phyloP scores from a whole-genome alignment of 2,797 vertebrate species.

The Siniperca scherzeri region DNA sequence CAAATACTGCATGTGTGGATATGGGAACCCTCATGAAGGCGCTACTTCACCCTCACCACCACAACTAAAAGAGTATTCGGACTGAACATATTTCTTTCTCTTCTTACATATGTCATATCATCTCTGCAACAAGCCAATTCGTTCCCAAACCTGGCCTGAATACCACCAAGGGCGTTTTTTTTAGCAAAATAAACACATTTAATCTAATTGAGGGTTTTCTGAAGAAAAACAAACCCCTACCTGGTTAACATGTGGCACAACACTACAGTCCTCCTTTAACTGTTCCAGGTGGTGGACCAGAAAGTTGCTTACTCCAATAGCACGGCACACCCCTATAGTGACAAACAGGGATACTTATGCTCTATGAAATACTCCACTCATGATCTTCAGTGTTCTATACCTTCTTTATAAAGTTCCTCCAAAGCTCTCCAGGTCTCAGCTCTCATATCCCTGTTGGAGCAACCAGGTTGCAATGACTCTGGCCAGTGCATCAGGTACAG shows the following conservation, averaged over 20 bases:
- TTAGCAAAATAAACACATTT: not conserved
- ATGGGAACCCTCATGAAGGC: not conserved
- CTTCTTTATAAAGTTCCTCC: slow-evolving; percentile 85
- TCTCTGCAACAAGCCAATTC: not conserved
- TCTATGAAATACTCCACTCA: not conserved
- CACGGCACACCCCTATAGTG: slow-evolving; percentile 82
- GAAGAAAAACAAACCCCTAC: slow-evolving; percentile 54
- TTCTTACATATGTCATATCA: not conserved
- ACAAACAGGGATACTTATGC: slow-evolving; percentile 1
- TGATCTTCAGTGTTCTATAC: slow-evolving; percentile 47
- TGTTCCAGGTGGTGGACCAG: slow-evolving; percentile 87
- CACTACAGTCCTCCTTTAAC: slow-evolving; percentile 85
- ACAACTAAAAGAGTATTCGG: not conserved
- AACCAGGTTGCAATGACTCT: slow-evolving; percentile 62
- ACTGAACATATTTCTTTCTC: not conserved
- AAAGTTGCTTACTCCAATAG: slow-evolving; percentile 91
- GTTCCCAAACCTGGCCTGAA: not conserved
- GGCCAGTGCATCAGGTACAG: slow-evolving; percentile 90
- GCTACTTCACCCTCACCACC: not conserved
- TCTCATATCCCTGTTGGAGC: slow-evolving; percentile 81
- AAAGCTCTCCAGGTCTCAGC: slow-evolving; percentile 86
- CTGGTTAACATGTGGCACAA: slow-evolving; percentile 87
- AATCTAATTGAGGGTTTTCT: not conserved
- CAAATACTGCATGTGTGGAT: not conserved
- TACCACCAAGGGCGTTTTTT: not conserved